Percentiles rank a stretch among this genome's conserved stretches.
These are phyloP conservation scores for Poecilobothrus nobilitatus DNA, from an alignment of 2,888 invertebrate genomes.

Conservation along the genomic window DNA sequence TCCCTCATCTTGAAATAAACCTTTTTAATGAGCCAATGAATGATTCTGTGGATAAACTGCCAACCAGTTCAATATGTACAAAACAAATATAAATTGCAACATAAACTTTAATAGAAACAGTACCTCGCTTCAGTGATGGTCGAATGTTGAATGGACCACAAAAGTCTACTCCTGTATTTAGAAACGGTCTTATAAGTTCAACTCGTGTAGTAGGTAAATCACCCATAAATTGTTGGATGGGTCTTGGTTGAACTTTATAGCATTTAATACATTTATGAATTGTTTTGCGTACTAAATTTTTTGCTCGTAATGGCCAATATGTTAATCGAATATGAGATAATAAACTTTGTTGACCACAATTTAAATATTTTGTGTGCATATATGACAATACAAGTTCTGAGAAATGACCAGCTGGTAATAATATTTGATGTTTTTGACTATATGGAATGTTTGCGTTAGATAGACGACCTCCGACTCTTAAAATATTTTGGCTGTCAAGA, in stretches of 20 bases:
- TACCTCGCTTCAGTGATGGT: conserved; percentile 13
- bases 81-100: conserved; percentile 23
- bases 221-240: conserved; percentile 24
- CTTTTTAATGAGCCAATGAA: conserved; percentile 20
- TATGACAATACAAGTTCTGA: conserved; percentile 11
- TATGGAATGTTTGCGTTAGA: background rate
- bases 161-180: conserved; percentile 19
- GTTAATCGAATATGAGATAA: conserved; percentile 19
- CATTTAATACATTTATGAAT: conserved; percentile 22
- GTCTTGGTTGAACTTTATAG: conserved; percentile 19
- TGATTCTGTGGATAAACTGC: conserved; percentile 19
- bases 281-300: conserved; percentile 19
- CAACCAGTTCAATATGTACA: conserved; percentile 23
- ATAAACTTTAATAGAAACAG: conserved; percentile 18
- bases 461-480: conserved; percentile 19
- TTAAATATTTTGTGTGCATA: conserved; percentile 10
- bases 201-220: conserved; percentile 15
- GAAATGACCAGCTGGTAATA: conserved; percentile 11
- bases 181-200: conserved; percentile 17
- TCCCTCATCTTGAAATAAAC: conserved; percentile 19
- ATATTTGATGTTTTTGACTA: background rate
- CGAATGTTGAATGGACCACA: conserved; percentile 19
- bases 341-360: conserved; percentile 19
- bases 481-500: conserved; percentile 14
- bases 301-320: conserved; percentile 26